Percentiles rank a stretch among this genome's conserved stretches.
Evolutionary conservation across 2,888 invertebrate genomes (phyloP).

Genomic region (Chorisops tibialis): DNA sequence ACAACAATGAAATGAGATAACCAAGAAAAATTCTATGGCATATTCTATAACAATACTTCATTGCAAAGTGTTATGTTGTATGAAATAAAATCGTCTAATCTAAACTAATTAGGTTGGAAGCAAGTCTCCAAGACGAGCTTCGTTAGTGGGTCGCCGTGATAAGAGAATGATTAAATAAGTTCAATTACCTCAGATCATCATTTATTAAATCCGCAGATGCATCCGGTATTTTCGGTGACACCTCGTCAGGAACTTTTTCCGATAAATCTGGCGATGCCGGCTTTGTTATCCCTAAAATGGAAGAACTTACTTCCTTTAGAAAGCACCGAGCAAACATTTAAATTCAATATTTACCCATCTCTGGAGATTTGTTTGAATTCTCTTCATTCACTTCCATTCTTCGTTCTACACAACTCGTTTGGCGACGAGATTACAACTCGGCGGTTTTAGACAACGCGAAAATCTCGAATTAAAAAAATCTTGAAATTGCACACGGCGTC

Average conservation of each 20-base stretch:
- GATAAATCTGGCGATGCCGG: background rate
- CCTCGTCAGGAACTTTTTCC: background rate
- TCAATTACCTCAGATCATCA: slow-evolving; percentile 14
- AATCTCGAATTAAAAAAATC: background rate
- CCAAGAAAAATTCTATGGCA: no score
- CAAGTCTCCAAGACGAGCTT: no score
- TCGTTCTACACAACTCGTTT: background rate
- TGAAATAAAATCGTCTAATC: no score
- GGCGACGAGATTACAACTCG: background rate
- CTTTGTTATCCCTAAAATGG: background rate
- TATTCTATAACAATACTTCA: no score
- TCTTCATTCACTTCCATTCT: slow-evolving; percentile 10
- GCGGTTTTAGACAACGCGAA: no score
- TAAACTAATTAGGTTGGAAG: no score
- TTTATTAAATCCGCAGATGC: background rate
- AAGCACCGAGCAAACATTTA: no score
- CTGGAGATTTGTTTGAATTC: slow-evolving; percentile 16
- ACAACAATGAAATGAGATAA: no score
- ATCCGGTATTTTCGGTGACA: background rate
- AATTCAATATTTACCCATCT: background rate
- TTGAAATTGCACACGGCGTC: slow-evolving; percentile 18
- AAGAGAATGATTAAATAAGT: background rate
- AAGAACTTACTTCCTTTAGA: background rate
- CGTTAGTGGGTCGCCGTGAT: no score
- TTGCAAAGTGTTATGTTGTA: no score